Base-by-base conservation (phyloP, 2,888 invertebrate genomes). In the Salpingus planirostris region DNA sequence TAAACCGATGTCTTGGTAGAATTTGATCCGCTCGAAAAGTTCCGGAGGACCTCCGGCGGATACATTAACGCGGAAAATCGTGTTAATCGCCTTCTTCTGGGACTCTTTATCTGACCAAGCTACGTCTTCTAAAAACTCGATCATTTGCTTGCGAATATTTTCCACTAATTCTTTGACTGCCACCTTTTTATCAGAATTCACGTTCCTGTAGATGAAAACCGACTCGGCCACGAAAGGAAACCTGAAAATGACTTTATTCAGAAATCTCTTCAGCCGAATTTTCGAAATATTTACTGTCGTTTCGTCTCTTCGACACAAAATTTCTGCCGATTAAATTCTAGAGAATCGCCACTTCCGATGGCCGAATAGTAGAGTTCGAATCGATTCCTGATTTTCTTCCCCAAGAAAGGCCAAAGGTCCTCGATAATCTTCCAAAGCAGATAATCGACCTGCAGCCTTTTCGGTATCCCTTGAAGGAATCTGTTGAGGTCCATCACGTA, bases 1-100 rank as follows among this genome's bases (percentile, higher is more conserved):
- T 21, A 44, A 13, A 11, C 81, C 50, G 14, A 48, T 15, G 23
- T 43, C 23, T 21, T 45, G 29, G 22, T 43, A 42, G 29, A 54
- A 50, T 15, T 33, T 31, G 7, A 35, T 38, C 13, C 46, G 39
- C 13, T 51, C 42, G 12, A 45, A 44, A 7, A 50, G 37, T 32
- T 53, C 50, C 10, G 47, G 43, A 8, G 53, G 52, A n/a, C 42
- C 47, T 15, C 50, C 52, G 13, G 50, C 40, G 21, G 47, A 23
- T 15, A 44, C 33, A n/a, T n/a, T n/a, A n/a, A n/a, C n/a, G n/a
- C n/a, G n/a, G n/a, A n/a, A n/a, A n/a, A n/a, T n/a, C n/a, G n/a
- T n/a, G n/a, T n/a, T n/a, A n/a, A n/a, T n/a, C n/a, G n/a, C n/a
- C n/a, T n/a, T n/a, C n/a, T n/a, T n/a, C n/a, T n/a, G n/a, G n/a